Evolutionary conservation across 92 coral and sea anemone genomes (phyloP), one percentile per base, ranked within the genome.

Genomic region (Virgularia gustaviana): DNA sequence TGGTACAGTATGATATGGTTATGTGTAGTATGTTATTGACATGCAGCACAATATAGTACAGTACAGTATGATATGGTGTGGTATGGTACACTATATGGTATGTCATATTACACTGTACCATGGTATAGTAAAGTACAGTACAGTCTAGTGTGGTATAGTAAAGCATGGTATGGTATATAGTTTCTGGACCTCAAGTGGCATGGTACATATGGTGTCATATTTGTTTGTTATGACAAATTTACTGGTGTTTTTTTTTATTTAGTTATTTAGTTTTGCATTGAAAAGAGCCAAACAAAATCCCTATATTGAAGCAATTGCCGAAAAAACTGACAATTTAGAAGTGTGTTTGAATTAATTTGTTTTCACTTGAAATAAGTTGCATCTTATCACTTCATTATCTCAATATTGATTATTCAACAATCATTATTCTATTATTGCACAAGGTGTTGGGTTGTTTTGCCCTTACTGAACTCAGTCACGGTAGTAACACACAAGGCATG

Each of bases 361-460:
- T 2, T 27, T 24, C n/a, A 5, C 3, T 8, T 1, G n/a, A 18
- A 55, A 27, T 19, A 9, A 27, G 32, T 55, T 55, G 7, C 22
- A 47, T 16, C 16, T 47, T 47, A 47, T 47, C 10, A 47, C n/a
- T n/a, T 16, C 16, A 47, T 2, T 47, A 47, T 47, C 9, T 13
- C 2, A 47, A 47, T 47, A 47, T 47, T 25, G 23, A 4, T 43
- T 43, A 4, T 43, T 43, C 20, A 1, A 2, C 1, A 43, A 43
- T 4, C 20, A 1, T 43, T 43, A 13, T 43, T 43, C n/a, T 43
- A 43, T 43, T 43, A 1, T 43, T 16, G 20, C 20, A 16, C 66
- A n/a, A 94, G 98, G 76, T 89, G 44, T 83, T 94, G 84, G 98
- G 98, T 18, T 89, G 98, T 62, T 94, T 94, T 94, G 98, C 98